A percentile compares a stretch with the other conserved stretches of the same genome.
Conservation (phyloP, 2,113 vertebrate genomes). For the Apodemus sylvaticus region DNA sequence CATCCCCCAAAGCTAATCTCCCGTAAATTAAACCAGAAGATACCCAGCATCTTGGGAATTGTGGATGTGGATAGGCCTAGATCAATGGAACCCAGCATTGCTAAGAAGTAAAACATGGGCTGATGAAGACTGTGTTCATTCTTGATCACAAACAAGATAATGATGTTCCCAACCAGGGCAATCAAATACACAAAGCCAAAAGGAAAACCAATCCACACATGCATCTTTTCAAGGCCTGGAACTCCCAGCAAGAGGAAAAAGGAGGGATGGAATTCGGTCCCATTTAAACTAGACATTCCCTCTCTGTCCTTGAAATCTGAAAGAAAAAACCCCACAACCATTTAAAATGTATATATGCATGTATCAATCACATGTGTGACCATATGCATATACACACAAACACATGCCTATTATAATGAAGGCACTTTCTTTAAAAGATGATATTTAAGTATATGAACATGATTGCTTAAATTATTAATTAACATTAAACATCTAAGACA, state of each 20-base stretch:
- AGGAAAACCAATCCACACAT: slow-evolving; percentile 65
- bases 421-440: neutral
- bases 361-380: neutral
- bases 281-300: slow-evolving; percentile 26
- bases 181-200: slow-evolving; percentile 68
- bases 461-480: neutral
- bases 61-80: slow-evolving; percentile 75
- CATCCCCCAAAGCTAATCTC: slow-evolving; percentile 76
- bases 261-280: slow-evolving; percentile 21
- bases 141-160: slow-evolving; percentile 67
- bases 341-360: neutral
- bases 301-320: neutral
- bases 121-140: slow-evolving; percentile 58
- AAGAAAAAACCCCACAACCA: neutral
- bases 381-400: no score
- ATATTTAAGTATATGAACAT: neutral
- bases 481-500: neutral
- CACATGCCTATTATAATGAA: neutral
- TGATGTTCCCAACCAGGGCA: slow-evolving; percentile 69
- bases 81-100: slow-evolving; percentile 81
- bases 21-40: slow-evolving; percentile 78
- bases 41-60: slow-evolving; percentile 77
- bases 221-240: slow-evolving; percentile 67
- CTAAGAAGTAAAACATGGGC: slow-evolving; percentile 79
- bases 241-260: slow-evolving; percentile 67